Evolutionary conservation across 2,797 vertebrate genomes (phyloP), one percentile per base, ranked within the genome.

Genomic region (Myripristis jacobus): DNA sequence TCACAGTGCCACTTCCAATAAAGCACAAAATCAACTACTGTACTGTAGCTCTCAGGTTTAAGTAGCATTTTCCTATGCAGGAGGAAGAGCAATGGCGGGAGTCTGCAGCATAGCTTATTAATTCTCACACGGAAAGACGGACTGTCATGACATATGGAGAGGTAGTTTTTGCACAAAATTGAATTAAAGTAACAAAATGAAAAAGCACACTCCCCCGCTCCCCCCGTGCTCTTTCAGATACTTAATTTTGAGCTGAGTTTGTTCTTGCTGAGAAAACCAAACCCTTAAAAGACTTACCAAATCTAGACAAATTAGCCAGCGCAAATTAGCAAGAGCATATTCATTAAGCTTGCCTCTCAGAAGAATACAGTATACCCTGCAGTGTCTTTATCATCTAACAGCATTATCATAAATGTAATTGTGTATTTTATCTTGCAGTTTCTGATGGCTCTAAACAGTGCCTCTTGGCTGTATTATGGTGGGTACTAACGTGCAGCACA

Each of bases 351-450:
- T 25, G 21, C 79, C 80, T 84, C 86, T 85, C 81, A 15, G 82
- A 52, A 86, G 88, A 90, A 83, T 82, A 77, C 77, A 66, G 67
- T 70, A 1, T 31, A 66, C 82, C 73, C 80, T 81, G 83, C 76
- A 86, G 80, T 82, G 88, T 89, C 89, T 89, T 91, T 86, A 90
- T 83, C 84, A 29, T 89, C 90, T 90, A 88, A 89, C 85, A 79
- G 73, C 74, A 66, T 87, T 50, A 89, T 92, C 86, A 89, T 91
- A 86, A 91, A 88, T 75, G 74, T 85, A 86, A 92, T 92, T 85
- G 88, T 89, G 86, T 84, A 62, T 89, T 91, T 84, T 80, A 87
- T 90, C 80, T 82, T 43, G 27, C 70, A 84, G 82, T 68, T 82
- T 89, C 84, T 82, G 80, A 83, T 72, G 83, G 83, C 75, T 52